Conservation (phyloP, 2,113 vertebrate species). For the Dicerorhinus sumatrensis region DNA sequence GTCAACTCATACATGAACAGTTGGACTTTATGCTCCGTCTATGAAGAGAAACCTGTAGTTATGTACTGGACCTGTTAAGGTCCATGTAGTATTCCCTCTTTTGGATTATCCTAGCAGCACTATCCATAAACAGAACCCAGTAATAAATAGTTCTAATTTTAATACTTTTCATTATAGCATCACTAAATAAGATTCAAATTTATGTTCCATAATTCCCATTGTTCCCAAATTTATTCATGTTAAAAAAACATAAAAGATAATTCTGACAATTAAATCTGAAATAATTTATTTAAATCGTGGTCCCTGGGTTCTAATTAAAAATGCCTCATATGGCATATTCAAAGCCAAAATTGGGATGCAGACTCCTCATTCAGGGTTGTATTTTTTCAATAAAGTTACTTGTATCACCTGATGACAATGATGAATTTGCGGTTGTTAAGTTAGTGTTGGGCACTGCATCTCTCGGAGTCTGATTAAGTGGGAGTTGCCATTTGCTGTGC, state of each 20-base stretch:
- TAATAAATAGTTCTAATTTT: not conserved
- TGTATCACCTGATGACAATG: constrained; percentile 61
- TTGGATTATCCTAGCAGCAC: not conserved
- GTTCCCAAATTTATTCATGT: not conserved
- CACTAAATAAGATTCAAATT: constrained; percentile 9
- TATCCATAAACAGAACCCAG: not conserved
- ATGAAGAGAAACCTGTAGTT: not conserved
- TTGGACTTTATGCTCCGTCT: not conserved
- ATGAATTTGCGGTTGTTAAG: constrained; percentile 74
- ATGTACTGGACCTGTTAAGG: not conserved
- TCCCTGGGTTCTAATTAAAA: not conserved
- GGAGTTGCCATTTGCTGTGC: constrained; percentile 76
- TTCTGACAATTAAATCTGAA: constrained; percentile 7
- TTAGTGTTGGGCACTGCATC: constrained; percentile 72
- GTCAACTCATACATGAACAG: not conserved
- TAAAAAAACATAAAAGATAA: not conserved
- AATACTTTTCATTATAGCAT: not conserved
- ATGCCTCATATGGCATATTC: not conserved
- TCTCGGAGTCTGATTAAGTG: constrained; percentile 81
- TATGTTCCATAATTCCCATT: not conserved
- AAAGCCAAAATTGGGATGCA: constrained; percentile 30
- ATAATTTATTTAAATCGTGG: not conserved
- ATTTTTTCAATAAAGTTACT: constrained; percentile 67
- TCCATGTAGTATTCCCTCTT: not conserved
- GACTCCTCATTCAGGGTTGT: not conserved